These are phyloP conservation scores for Scelioninae gen. 1 DNA, from an alignment of 2,888 invertebrate genomes.

Conservation along the genomic window DNA sequence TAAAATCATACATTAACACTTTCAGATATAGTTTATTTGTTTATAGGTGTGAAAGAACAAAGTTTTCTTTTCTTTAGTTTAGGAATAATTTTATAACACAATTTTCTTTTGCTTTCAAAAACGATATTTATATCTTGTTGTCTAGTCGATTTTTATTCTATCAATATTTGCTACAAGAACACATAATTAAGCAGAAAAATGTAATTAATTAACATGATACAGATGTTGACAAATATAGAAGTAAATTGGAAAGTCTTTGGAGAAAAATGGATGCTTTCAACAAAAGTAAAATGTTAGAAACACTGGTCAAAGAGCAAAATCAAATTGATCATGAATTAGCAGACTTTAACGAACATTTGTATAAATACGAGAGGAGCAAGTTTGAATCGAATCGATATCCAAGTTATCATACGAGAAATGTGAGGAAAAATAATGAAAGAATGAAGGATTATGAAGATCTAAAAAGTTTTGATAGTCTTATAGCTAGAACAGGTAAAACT, in stretches of 20 bases:
- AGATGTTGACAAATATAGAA: slow-evolving; percentile 78
- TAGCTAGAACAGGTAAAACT: slow-evolving; percentile 79
- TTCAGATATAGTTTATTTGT: too few species aligned
- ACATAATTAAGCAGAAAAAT: too few species aligned
- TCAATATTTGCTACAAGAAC: too few species aligned
- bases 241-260: slow-evolving; percentile 76
- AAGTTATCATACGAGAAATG: slow-evolving; percentile 21
- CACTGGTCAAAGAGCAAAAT: slow-evolving; percentile 75
- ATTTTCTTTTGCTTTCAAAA: too few species aligned
- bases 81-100: too few species aligned
- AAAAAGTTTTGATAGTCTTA: slow-evolving; percentile 76
- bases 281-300: slow-evolving; percentile 69
- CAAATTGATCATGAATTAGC: slow-evolving; percentile 75
- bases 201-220: slow-evolving; percentile 8
- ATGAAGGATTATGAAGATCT: slow-evolving; percentile 69
- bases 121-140: too few species aligned
- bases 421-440: slow-evolving; percentile 31
- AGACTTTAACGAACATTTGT: slow-evolving; percentile 71
- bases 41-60: too few species aligned
- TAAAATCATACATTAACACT: too few species aligned
- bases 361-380: slow-evolving; percentile 74
- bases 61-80: too few species aligned
- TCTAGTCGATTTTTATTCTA: too few species aligned
- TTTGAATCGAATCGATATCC: slow-evolving; percentile 8
- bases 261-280: slow-evolving; percentile 78